A percentile compares a stretch with the other conserved stretches of the same genome.
Evolutionary conservation across 2,888 invertebrate genomes (phyloP).

Genomic region (Quadroppia sp.): DNA sequence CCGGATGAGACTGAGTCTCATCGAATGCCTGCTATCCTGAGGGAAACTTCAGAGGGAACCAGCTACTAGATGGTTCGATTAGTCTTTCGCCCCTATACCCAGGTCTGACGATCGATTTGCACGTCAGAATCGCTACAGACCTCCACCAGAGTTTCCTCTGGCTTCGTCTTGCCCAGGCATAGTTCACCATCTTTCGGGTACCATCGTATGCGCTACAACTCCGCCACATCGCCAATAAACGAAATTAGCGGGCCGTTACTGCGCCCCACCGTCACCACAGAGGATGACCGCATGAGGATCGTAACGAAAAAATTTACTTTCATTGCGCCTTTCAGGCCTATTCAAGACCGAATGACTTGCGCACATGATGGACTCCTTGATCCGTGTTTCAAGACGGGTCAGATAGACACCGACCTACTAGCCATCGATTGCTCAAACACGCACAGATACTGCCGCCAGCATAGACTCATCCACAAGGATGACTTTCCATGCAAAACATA

Average conservation of each 20-base stretch:
- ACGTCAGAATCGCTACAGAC: slow-evolving; percentile 70
- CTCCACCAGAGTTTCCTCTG: slow-evolving; percentile 67
- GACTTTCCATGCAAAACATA: slow-evolving; percentile 21
- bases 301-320: slow-evolving; percentile 60
- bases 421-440: slow-evolving; percentile 38
- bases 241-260: slow-evolving; percentile 18
- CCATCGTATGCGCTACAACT: slow-evolving; percentile 65
- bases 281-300: slow-evolving; percentile 52
- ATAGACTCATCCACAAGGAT: background rate
- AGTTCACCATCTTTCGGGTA: slow-evolving; percentile 71
- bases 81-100: slow-evolving; percentile 65
- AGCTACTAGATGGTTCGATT: slow-evolving; percentile 74
- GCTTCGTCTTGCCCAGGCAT: slow-evolving; percentile 67
- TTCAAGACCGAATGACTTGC: slow-evolving; percentile 63
- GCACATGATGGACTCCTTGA: slow-evolving; percentile 69
- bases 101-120: slow-evolving; percentile 73
- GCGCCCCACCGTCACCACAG: slow-evolving; percentile 40
- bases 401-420: slow-evolving; percentile 54
- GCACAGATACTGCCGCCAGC: background rate
- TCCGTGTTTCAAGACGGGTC: slow-evolving; percentile 71
- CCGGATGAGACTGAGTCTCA: slow-evolving; percentile 60
- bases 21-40: slow-evolving; percentile 65
- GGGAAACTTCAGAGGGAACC: slow-evolving; percentile 72
- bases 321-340: slow-evolving; percentile 63
- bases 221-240: slow-evolving; percentile 50